phyloP scores from a whole-genome alignment of 1,140 invertebrate species.

The Aethina tumida region DNA sequence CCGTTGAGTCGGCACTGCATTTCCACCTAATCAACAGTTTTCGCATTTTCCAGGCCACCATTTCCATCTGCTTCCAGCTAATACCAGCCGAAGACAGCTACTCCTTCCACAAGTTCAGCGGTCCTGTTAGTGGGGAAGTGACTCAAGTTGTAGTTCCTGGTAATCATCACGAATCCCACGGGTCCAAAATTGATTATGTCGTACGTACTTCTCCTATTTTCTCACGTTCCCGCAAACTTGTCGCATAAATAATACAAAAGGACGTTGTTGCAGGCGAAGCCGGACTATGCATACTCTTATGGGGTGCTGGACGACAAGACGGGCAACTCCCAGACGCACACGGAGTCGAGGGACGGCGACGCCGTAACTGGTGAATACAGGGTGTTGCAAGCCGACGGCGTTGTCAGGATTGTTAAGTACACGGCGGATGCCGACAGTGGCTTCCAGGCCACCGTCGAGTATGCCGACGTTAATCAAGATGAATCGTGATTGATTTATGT shows the following conservation, averaged over 20 bases:
- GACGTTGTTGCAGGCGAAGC: conserved; percentile 43
- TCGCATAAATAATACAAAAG: not conserved
- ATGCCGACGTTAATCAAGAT: no score
- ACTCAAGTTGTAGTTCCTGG: conserved; percentile 32
- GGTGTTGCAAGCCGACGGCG: conserved; percentile 54
- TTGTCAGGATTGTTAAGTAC: conserved; percentile 47
- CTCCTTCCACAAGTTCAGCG: conserved; percentile 53
- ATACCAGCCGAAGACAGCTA: conserved; percentile 45
- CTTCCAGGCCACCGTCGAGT: conserved; percentile 38
- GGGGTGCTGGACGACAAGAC: conserved; percentile 57
- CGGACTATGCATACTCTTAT: conserved; percentile 58
- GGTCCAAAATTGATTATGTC: conserved; percentile 42
- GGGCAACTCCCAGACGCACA: conserved; percentile 58
- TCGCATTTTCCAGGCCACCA: not conserved
- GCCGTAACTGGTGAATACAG: conserved; percentile 58
- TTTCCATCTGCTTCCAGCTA: no score
- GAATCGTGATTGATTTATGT: no score
- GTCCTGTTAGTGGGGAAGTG: conserved; percentile 51
- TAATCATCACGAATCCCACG: conserved; percentile 5
- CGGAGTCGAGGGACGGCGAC: conserved; percentile 58
- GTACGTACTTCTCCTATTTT: conserved; percentile 35
- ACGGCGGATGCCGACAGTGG: conserved; percentile 43
- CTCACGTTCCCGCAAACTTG: not conserved
- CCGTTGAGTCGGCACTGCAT: no score
- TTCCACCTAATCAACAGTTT: no score